Evolutionary conservation across 30 jellyfish, hydroid and myxozoan species (phyloP).

Genomic region (Catostylus mosaicus): DNA sequence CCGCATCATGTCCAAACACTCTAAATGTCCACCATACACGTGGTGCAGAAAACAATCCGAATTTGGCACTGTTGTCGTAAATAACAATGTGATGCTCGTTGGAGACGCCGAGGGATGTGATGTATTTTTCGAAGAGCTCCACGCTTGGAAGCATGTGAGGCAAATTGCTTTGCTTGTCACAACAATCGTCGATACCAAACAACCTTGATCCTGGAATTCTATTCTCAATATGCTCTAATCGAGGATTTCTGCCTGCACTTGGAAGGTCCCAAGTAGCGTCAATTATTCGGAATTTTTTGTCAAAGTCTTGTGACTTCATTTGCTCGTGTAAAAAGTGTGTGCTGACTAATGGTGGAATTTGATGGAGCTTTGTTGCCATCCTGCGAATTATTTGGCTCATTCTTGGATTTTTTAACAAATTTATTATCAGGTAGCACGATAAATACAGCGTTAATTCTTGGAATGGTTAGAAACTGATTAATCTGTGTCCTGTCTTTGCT

Average conservation of each 20-base stretch:
- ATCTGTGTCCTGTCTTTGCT: not conserved
- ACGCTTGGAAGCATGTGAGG: constrained; percentile 88
- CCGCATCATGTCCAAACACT: constrained; percentile 81
- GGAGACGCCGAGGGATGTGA: constrained; percentile 52
- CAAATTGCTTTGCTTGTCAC: constrained; percentile 63
- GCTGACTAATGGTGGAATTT: constrained; percentile 33
- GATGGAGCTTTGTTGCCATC: not conserved
- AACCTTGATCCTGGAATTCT: constrained; percentile 73
- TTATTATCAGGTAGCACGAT: no score
- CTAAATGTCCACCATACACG: constrained; percentile 94
- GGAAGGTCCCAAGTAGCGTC: constrained; percentile 93
- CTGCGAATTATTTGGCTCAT: constrained; percentile 29
- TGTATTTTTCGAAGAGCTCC: constrained; percentile 59
- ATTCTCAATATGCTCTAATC: constrained; percentile 50
- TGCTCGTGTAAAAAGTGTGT: constrained; percentile 35
- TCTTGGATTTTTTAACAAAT: no score
- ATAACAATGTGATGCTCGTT: constrained; percentile 79
- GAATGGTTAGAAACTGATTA: no score
- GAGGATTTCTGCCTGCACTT: constrained; percentile 50
- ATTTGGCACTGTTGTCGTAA: constrained; percentile 73
- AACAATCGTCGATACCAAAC: constrained; percentile 75
- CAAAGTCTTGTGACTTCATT: constrained; percentile 42
- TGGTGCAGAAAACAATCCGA: constrained; percentile 85
- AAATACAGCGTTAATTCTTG: no score
- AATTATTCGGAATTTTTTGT: constrained; percentile 42